A percentile compares a stretch with the other conserved stretches of the same genome.
phyloP scores from a whole-genome alignment of 2,113 vertebrate genomes.

The Agapornis roseicollis region DNA sequence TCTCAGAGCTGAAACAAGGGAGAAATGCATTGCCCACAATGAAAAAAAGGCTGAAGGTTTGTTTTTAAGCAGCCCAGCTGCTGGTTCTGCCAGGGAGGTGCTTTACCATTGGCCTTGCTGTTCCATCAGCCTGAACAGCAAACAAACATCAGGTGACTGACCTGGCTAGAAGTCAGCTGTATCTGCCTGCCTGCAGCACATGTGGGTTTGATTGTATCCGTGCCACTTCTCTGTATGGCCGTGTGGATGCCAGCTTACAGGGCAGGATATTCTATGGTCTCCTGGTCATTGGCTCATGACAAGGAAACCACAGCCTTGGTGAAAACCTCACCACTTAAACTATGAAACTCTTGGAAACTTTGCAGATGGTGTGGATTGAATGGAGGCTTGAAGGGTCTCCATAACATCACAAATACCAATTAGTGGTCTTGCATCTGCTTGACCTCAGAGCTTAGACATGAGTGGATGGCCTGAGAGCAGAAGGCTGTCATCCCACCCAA shows the following conservation, averaged over 20 bases:
- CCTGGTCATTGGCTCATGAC: not conserved
- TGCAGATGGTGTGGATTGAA: not conserved
- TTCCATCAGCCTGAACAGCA: not conserved
- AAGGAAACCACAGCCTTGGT: not conserved
- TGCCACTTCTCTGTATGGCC: not conserved
- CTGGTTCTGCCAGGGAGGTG: not conserved
- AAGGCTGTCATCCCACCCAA: fast-evolving
- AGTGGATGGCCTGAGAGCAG: not conserved
- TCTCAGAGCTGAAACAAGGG: not conserved
- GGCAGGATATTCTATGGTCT: not conserved
- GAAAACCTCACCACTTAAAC: not conserved
- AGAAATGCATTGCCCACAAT: not conserved
- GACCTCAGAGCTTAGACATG: not conserved
- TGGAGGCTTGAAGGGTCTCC: not conserved
- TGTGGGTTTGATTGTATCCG: not conserved
- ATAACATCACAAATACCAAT: not conserved
- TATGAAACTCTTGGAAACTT: not conserved
- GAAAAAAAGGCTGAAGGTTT: not conserved
- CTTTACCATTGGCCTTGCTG: not conserved
- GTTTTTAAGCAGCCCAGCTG: not conserved
- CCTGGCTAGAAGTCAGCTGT: not conserved
- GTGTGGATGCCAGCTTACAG: fast-evolving
- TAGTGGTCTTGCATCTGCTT: not conserved
- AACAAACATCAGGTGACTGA: no score
- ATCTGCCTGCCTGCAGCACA: no score